A percentile compares a stretch with the other conserved stretches of the same genome.
Evolutionary conservation across 2,888 invertebrate species (phyloP).

Genomic region (Seira ritae): DNA sequence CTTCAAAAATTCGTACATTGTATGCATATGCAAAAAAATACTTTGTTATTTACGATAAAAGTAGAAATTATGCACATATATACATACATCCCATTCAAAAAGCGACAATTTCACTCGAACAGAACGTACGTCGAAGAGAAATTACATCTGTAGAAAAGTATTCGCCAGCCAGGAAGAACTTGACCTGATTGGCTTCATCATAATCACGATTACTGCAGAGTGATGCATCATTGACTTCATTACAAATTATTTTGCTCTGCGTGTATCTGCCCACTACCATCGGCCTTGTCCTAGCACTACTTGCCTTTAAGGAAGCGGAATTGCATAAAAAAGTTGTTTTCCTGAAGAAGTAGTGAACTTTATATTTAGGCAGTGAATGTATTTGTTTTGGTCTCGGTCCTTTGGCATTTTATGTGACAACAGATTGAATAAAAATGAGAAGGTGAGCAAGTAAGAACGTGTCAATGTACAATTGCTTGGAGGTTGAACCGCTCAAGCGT

Average conservation of each 20-base stretch:
- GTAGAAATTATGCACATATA: too few species aligned
- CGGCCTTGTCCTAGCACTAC: constrained; percentile 47
- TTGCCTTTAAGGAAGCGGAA: constrained; percentile 31
- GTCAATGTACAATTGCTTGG: neutral
- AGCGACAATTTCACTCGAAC: neutral
- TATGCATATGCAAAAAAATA: too few species aligned
- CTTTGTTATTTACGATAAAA: too few species aligned
- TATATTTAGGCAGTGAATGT: constrained; percentile 7
- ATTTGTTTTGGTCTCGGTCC: too few species aligned
- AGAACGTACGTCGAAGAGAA: too few species aligned
- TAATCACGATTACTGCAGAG: neutral
- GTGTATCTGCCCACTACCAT: too few species aligned
- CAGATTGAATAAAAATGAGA: too few species aligned
- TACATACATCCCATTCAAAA: neutral
- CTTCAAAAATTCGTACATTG: too few species aligned
- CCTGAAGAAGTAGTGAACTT: constrained; percentile 27
- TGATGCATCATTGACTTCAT: neutral
- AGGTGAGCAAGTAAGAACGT: neutral
- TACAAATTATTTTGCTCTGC: neutral
- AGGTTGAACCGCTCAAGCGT: neutral
- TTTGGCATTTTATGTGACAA: too few species aligned
- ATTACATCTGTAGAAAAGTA: too few species aligned
- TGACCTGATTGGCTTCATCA: neutral
- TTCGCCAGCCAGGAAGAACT: neutral
- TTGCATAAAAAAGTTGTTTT: constrained; percentile 14